These are phyloP conservation scores for Drosophila affinis DNA, from an alignment of 2,888 invertebrate species.

Conservation along the genomic window DNA sequence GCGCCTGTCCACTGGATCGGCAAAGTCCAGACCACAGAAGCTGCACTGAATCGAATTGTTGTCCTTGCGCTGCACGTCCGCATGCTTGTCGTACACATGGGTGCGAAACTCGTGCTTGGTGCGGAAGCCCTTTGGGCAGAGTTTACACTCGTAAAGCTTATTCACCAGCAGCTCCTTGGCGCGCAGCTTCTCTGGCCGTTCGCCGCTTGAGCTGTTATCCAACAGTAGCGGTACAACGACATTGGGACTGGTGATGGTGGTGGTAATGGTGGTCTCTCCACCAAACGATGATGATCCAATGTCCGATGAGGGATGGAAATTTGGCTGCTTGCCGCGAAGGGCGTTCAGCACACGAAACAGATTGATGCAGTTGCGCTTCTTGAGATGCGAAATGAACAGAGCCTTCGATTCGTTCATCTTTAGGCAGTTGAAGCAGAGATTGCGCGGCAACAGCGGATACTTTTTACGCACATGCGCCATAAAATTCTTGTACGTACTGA, in stretches of 20 bases:
- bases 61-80: conserved; percentile 83
- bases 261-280: not conserved
- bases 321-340: conserved; percentile 61
- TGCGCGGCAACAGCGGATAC: conserved; percentile 82
- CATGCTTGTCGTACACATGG: conserved; percentile 83
- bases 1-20: conserved; percentile 83
- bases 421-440: conserved; percentile 83
- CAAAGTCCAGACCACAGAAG: conserved; percentile 82
- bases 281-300: not conserved
- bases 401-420: conserved; percentile 84
- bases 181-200: conserved; percentile 79
- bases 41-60: conserved; percentile 82
- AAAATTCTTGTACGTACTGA: conserved; percentile 83
- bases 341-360: conserved; percentile 81
- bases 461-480: conserved; percentile 84
- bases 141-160: conserved; percentile 83
- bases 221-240: conserved; percentile 21
- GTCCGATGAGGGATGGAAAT: not conserved
- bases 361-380: conserved; percentile 83
- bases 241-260: conserved; percentile 53
- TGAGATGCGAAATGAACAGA: conserved; percentile 84
- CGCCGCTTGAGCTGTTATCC: conserved; percentile 23
- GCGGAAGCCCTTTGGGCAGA: conserved; percentile 83
- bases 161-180: conserved; percentile 83
- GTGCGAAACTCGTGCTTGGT: conserved; percentile 83